A percentile compares a stretch with the other conserved stretches of the same genome.
These are phyloP conservation scores for Gymnocypris eckloni DNA, from an alignment of 2,797 vertebrate genomes.

Conservation along the genomic window DNA sequence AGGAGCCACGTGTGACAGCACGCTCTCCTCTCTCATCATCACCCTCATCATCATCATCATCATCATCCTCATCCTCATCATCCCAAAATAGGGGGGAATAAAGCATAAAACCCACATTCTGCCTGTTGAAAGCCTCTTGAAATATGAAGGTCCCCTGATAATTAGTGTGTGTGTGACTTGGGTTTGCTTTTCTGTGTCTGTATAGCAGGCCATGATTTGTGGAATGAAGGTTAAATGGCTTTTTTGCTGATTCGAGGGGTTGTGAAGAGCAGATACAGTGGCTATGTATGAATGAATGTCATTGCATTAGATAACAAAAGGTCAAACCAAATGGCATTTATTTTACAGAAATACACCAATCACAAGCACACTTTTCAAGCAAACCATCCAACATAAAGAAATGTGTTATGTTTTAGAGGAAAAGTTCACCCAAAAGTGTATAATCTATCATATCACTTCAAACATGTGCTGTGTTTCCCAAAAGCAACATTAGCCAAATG, in stretches of 20 bases:
- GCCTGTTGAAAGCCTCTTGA: neutral
- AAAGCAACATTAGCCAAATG: too few relatives aligned
- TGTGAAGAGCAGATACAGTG: neutral
- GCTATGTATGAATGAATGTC: neutral
- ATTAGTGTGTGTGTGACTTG: neutral
- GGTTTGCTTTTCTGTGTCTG: neutral
- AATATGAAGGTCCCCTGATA: neutral
- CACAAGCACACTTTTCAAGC: neutral
- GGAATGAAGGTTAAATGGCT: neutral
- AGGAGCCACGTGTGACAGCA: constrained; percentile 64
- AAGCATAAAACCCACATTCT: neutral
- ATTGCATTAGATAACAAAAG: constrained; percentile 15
- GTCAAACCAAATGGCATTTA: neutral
- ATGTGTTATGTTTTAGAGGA: neutral
- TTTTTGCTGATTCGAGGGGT: neutral
- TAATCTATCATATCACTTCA: neutral
- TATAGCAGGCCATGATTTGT: neutral
- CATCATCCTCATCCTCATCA: constrained; percentile 1
- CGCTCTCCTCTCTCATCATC: constrained; percentile 59
- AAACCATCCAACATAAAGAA: neutral
- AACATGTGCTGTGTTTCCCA: neutral
- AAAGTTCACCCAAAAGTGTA: neutral
- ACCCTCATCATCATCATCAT: constrained; percentile 35
- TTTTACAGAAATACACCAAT: constrained; percentile 2
- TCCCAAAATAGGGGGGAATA: neutral